Percentiles rank a stretch among this genome's conserved stretches.
phyloP scores from a whole-genome alignment of 37 sponge, comb jelly and placozoan genomes.

The Halichondria panicea region DNA sequence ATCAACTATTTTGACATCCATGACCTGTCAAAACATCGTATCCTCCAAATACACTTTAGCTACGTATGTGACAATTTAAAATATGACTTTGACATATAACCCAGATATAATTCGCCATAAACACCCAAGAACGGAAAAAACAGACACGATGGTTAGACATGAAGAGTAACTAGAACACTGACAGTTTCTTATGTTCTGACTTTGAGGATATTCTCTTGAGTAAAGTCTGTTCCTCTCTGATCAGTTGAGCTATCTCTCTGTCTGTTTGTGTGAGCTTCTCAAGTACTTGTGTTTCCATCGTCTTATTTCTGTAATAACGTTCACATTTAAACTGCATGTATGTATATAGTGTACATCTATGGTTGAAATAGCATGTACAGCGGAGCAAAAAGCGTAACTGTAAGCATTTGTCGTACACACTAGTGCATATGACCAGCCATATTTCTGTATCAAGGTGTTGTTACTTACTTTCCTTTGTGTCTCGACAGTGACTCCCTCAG shows the following conservation, averaged over 20 bases:
- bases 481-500: constrained; percentile 34
- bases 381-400: too few relatives aligned
- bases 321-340: background rate
- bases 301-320: constrained; percentile 5
- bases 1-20: constrained; percentile 57
- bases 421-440: background rate
- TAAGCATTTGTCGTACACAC: background rate
- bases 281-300: constrained; percentile 23
- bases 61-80: background rate
- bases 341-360: background rate
- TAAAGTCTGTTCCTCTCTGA: constrained; percentile 28
- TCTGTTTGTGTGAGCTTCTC: constrained; percentile 33
- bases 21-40: constrained; percentile 52
- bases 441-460: background rate
- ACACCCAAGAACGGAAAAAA: background rate
- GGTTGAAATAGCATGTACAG: background rate
- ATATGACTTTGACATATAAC: background rate
- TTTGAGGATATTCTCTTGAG: constrained; percentile 22
- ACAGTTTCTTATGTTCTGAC: constrained; percentile 56
- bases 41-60: constrained; percentile 6
- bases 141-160: background rate
- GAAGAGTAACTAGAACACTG: constrained; percentile 38
- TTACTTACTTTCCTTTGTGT: constrained; percentile 43
- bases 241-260: constrained; percentile 19
- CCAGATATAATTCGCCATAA: constrained; percentile 2